Conservation (phyloP, 2,797 vertebrate species). For the Poeciliopsis turneri region DNA sequence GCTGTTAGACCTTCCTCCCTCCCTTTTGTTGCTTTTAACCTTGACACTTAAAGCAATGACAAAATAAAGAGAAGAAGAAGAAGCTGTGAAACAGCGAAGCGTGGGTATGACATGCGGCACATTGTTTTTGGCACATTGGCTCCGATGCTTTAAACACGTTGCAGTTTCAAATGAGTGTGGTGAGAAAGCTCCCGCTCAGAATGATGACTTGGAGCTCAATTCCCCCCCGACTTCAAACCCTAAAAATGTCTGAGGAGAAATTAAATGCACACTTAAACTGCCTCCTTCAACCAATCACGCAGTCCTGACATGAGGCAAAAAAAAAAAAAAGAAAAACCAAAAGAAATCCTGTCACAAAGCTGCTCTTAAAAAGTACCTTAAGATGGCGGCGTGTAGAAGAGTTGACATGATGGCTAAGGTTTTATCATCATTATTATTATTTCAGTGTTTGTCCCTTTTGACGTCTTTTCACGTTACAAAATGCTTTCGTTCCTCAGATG, state of each 20-base stretch:
- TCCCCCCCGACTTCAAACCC: background rate
- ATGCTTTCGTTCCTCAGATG: conserved; percentile 46
- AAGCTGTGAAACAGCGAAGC: background rate
- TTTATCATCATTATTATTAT: conserved; percentile 26
- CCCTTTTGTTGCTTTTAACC: background rate
- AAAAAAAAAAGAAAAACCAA: background rate
- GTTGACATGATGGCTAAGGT: conserved; percentile 10
- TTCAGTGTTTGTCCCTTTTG: conserved; percentile 45
- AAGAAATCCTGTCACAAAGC: background rate
- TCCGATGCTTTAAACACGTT: background rate
- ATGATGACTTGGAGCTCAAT: background rate
- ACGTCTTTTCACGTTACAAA: conserved; percentile 40
- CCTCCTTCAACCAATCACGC: background rate
- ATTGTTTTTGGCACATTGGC: background rate
- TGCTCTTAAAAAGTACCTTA: background rate
- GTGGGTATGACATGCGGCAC: background rate
- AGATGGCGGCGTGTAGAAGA: background rate
- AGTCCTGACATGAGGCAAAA: background rate
- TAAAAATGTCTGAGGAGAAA: background rate
- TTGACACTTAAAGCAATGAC: background rate
- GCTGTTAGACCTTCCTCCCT: background rate
- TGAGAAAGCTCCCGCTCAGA: background rate
- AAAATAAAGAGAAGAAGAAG: background rate
- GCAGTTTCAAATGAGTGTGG: background rate
- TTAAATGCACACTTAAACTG: background rate